These are phyloP conservation scores for Mylabris phalerata DNA, from an alignment of 1,140 invertebrate genomes.

Conservation along the genomic window DNA sequence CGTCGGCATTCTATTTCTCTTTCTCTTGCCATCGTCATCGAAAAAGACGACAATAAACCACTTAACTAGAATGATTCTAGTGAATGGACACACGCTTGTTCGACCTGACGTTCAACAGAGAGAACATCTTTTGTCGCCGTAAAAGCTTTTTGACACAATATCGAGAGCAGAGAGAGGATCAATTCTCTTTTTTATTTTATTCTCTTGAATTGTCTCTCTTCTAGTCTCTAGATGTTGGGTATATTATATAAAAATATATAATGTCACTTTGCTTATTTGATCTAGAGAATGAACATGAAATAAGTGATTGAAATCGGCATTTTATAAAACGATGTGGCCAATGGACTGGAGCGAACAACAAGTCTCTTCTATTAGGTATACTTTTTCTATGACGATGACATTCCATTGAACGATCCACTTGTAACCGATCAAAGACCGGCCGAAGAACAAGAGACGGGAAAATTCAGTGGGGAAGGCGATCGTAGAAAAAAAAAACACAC, in stretches of 20 bases:
- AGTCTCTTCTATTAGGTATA: conserved; percentile 4
- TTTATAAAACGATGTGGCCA: conserved; percentile 15
- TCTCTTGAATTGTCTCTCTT: not conserved
- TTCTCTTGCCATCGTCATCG: conserved; percentile 27
- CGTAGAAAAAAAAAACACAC: no score
- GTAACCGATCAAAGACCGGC: not conserved
- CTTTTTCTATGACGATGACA: conserved; percentile 21
- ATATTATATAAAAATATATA: conserved; percentile 17
- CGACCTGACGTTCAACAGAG: conserved; percentile 33
- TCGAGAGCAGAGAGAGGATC: conserved; percentile 8
- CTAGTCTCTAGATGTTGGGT: no score
- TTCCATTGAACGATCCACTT: conserved; percentile 15
- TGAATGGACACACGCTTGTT: conserved; percentile 40
- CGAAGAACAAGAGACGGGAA: no score
- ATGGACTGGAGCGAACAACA: conserved; percentile 22
- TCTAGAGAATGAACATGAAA: conserved; percentile 31
- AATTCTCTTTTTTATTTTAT: conserved; percentile 25
- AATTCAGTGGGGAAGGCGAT: no score
- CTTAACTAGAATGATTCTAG: conserved; percentile 40
- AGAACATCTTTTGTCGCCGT: conserved; percentile 40
- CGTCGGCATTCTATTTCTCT: conserved; percentile 19
- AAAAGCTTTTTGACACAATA: conserved; percentile 43
- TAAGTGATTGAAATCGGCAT: conserved; percentile 36
- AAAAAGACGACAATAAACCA: conserved; percentile 40
- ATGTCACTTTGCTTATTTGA: conserved; percentile 27